A percentile compares a stretch with the other conserved stretches of the same genome.
phyloP scores from a whole-genome alignment of 2,113 vertebrate genomes.

The Pituophis catenifer region DNA sequence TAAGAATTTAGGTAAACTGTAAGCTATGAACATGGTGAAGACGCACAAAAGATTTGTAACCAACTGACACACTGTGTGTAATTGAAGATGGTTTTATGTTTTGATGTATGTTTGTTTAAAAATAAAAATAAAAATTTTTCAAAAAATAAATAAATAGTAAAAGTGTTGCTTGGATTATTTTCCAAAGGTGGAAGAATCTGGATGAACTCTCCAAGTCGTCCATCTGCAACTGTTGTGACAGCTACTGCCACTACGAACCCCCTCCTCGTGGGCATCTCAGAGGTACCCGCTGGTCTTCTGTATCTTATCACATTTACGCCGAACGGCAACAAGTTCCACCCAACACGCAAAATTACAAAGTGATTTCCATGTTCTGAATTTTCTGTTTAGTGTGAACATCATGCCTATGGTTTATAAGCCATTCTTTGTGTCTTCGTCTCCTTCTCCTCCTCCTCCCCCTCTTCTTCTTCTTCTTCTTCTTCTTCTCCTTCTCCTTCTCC shows the following conservation, averaged over 20 bases:
- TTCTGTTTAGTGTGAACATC: neutral
- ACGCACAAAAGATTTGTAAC: too few relatives aligned
- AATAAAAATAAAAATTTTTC: too few relatives aligned
- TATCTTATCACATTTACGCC: neutral
- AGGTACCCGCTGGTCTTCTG: neutral
- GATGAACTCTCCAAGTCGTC: neutral
- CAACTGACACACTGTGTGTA: too few relatives aligned
- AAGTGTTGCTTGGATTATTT: neutral
- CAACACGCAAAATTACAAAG: neutral
- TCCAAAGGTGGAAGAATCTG: constrained; percentile 41
- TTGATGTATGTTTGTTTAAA: too few relatives aligned
- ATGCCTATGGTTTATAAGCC: neutral
- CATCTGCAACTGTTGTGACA: constrained; percentile 43
- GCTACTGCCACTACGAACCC: accelerated
- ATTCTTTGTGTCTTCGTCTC: neutral
- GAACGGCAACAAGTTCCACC: neutral
- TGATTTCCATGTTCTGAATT: neutral
- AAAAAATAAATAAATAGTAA: neutral
- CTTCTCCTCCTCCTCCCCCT: accelerated
- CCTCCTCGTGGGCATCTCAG: accelerated
- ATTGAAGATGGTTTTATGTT: too few relatives aligned
- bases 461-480: too few relatives aligned
- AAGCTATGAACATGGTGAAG: too few relatives aligned
- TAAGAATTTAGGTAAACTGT: too few relatives aligned
- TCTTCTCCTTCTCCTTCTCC: too few relatives aligned